Conservation (phyloP, 2,113 vertebrate genomes). For the Clinocottus analis region DNA sequence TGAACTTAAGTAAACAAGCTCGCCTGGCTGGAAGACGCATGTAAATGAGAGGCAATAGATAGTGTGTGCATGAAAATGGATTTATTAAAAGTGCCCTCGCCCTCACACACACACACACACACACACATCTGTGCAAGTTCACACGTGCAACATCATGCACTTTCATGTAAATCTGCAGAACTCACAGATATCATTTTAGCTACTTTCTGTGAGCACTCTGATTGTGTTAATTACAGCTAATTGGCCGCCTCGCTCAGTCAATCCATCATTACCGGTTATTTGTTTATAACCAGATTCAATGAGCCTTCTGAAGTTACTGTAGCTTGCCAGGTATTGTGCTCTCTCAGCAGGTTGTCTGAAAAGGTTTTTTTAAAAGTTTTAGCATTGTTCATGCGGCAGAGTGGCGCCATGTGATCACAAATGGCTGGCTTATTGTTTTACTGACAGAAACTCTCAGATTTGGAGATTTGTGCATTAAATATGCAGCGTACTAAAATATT, state of each 20-base stretch:
- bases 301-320: conserved; percentile 59
- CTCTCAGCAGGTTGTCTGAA: conserved; percentile 66
- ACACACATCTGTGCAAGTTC: no score
- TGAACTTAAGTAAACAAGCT: conserved; percentile 75
- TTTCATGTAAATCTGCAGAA: conserved; percentile 58
- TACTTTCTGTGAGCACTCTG: conserved; percentile 70
- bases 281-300: conserved; percentile 68
- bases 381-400: conserved; percentile 61
- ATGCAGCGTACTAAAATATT: conserved; percentile 82
- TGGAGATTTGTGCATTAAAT: conserved; percentile 78
- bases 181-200: conserved; percentile 63
- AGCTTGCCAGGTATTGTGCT: conserved; percentile 53
- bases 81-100: conserved; percentile 36
- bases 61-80: conserved; percentile 44
- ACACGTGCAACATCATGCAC: conserved; percentile 53
- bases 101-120: background rate
- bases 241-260: conserved; percentile 63
- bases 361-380: conserved; percentile 52
- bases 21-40: conserved; percentile 54
- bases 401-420: conserved; percentile 75
- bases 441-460: conserved; percentile 77
- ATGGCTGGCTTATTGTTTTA: conserved; percentile 81
- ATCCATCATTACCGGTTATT: conserved; percentile 74
- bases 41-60: conserved; percentile 55
- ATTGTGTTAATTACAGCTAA: conserved; percentile 79